These are phyloP conservation scores for Nephrotoma guestfalica DNA, from an alignment of 2,888 invertebrate genomes.

Conservation along the genomic window DNA sequence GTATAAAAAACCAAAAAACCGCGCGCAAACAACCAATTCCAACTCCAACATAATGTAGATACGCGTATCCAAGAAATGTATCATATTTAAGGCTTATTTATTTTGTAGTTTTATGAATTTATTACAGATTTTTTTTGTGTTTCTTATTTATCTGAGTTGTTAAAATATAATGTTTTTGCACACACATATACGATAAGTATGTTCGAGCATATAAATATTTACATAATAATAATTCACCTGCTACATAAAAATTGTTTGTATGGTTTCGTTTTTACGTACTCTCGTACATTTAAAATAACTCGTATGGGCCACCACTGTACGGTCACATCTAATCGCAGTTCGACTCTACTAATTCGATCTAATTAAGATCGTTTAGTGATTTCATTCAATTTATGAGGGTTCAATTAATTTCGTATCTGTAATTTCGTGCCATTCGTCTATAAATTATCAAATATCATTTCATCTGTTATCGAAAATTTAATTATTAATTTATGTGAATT, in stretches of 20 bases:
- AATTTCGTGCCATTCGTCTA: not conserved
- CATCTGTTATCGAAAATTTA: not conserved
- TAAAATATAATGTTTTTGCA: not conserved
- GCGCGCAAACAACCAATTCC: not conserved
- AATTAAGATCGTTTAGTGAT: not conserved
- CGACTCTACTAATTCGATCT: not conserved
- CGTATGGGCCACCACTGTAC: not conserved
- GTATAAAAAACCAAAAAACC: not conserved
- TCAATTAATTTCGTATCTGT: not conserved
- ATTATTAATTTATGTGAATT: not conserved
- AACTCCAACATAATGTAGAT: not conserved
- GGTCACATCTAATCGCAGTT: not conserved
- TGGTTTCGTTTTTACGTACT: not conserved
- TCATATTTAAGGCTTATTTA: not conserved
- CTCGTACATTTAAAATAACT: not conserved
- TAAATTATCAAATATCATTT: not conserved
- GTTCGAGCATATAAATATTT: not conserved
- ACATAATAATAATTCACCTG: not conserved
- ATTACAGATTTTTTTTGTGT: not conserved
- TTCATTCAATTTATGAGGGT: not conserved
- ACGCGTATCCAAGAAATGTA: not conserved
- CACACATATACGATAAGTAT: not conserved
- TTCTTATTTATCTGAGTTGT: not conserved
- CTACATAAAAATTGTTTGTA: not conserved
- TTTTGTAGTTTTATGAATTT: not conserved